These are phyloP conservation scores for Heliangelus exortis DNA, from an alignment of 2,797 vertebrate genomes.

Conservation along the genomic window DNA sequence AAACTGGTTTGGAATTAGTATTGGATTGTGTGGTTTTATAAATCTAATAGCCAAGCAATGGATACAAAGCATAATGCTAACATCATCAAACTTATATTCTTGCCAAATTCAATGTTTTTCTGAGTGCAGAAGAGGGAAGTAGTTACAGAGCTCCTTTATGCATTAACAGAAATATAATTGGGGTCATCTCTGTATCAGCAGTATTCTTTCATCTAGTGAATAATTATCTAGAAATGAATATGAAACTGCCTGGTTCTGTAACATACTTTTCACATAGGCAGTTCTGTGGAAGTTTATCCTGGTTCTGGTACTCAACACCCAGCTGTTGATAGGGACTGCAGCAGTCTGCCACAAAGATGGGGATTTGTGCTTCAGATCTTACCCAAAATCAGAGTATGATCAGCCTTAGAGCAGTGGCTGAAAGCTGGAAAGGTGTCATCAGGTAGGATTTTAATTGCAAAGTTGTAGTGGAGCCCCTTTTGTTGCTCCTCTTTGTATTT, in stretches of 20 bases:
- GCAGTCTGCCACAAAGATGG: background rate
- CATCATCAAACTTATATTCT: background rate
- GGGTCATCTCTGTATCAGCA: slow-evolving; percentile 6
- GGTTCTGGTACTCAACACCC: background rate
- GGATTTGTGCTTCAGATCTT: background rate
- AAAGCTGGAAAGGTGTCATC: background rate
- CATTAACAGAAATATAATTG: slow-evolving; percentile 28
- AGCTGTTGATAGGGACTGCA: background rate
- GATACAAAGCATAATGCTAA: background rate
- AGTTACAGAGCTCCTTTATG: background rate
- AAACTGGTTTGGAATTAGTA: background rate
- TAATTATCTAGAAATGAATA: background rate
- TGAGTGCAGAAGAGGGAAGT: background rate
- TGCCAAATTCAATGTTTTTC: background rate
- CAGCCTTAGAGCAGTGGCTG: background rate
- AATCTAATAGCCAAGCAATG: background rate
- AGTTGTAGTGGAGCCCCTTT: background rate
- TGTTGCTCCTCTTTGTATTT: background rate
- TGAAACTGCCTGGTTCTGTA: background rate
- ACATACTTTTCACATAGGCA: background rate
- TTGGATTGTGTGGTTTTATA: background rate
- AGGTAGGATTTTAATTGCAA: background rate
- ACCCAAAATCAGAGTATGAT: background rate
- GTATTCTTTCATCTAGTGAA: background rate
- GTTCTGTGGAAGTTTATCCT: background rate